Percentiles rank a stretch among this genome's conserved stretches.
Evolutionary conservation across 2,113 vertebrate genomes (phyloP).

Genomic region (Leucosticte australis): DNA sequence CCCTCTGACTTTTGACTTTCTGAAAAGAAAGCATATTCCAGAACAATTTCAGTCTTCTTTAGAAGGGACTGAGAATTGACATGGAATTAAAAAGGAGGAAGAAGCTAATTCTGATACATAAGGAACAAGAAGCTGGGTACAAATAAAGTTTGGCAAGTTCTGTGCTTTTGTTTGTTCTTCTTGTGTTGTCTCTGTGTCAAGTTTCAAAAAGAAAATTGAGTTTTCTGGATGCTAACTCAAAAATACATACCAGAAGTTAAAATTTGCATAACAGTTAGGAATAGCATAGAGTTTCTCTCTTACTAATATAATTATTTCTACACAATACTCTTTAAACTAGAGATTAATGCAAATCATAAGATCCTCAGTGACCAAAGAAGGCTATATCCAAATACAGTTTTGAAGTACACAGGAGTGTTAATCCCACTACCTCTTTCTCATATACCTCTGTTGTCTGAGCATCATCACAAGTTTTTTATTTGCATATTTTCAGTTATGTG

Average conservation of each 20-base stretch:
- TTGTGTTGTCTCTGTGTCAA: neutral
- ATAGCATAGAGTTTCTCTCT: neutral
- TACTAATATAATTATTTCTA: neutral
- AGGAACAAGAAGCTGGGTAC: neutral
- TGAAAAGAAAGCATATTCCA: neutral
- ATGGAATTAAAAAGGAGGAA: neutral
- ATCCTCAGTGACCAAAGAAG: neutral
- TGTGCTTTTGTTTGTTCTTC: conserved; percentile 1
- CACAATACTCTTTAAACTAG: neutral
- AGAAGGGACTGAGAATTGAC: neutral
- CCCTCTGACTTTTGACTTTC: neutral
- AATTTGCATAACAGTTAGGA: conserved; percentile 27
- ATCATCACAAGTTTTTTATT: neutral
- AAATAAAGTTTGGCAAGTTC: neutral
- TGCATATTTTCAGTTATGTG: conserved; percentile 8
- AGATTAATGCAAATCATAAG: conserved; percentile 54
- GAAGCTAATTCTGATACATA: neutral
- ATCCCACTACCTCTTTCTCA: neutral
- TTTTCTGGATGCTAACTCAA: conserved; percentile 7
- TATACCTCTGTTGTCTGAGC: neutral
- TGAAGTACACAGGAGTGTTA: neutral
- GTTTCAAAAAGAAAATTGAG: neutral
- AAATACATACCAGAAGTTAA: neutral
- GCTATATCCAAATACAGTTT: conserved; percentile 2
- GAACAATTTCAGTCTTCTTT: neutral